Base-by-base conservation (phyloP, 2,797 vertebrate genomes). In the Fringilla coelebs region DNA sequence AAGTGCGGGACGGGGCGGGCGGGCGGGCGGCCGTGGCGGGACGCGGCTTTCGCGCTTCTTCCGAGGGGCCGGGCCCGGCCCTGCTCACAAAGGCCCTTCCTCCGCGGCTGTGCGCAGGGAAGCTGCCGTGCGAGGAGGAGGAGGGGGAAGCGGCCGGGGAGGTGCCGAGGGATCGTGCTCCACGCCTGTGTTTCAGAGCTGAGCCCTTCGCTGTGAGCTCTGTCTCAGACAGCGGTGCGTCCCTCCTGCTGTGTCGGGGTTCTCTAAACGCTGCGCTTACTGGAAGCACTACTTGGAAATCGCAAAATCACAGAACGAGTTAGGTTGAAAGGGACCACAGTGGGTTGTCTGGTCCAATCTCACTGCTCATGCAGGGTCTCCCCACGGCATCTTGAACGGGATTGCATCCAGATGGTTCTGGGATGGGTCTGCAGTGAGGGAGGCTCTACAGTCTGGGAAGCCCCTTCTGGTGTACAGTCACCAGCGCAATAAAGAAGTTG, bases 201-300 rank as follows among this genome's bases (percentile, higher is more conserved):
- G 25, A 25, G 49, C 4, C 16, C 20, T 20, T 36, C 2, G 11
- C 34, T 4, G 1, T 8, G 43, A 55, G 38, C 65, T 14, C 38
- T 17, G 32, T 13, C 45, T 31, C 25, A 1, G 15, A 6, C n/a
- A 16, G 41, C 38, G 20, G 45, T 17, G 78, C 62, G 2, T 43
- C 12, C 24, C n/a, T 49, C 11, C 6, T 1, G 11, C 3, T 26
- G 1, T 8, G 4, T 40, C 3, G 1, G 21, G 26, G 11, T 16
- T 51, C 52, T 15, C 14, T 7, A 22, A 3, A 29, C 32, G 0
- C 19, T 7, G 21, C 18, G 17, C 14, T 48, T 5, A 1, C 9
- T 14, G 29, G 22, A 14, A 20, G 7, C 10, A 10, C 25, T 49
- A 0, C 40, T 17, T 13, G 58, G 22, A 45, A 57, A 28, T 46